Evolutionary conservation across 1,140 invertebrate species (phyloP).

Genomic region (Lethrus apterus): DNA sequence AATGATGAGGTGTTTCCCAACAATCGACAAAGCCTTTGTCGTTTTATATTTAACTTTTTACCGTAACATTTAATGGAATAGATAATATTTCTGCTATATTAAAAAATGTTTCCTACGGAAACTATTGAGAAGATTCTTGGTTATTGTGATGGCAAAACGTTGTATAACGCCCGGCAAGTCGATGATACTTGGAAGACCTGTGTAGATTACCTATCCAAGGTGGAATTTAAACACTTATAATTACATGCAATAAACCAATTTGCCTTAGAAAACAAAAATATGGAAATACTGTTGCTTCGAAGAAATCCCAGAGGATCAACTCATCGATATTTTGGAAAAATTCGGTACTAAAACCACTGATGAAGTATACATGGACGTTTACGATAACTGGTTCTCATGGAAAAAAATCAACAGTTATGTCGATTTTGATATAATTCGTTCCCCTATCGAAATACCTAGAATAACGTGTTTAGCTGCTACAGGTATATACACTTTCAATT

Average conservation of each 20-base stretch:
- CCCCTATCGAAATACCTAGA: slow-evolving; percentile 27
- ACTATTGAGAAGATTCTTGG: slow-evolving; percentile 33
- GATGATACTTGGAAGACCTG: slow-evolving; percentile 23
- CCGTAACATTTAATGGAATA: too few relatives aligned
- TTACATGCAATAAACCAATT: background rate
- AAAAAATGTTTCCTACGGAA: slow-evolving; percentile 26
- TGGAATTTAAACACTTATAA: slow-evolving; percentile 8
- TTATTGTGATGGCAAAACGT: slow-evolving; percentile 34
- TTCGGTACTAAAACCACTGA: slow-evolving; percentile 21
- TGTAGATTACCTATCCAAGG: slow-evolving; percentile 31
- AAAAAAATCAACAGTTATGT: slow-evolving; percentile 24
- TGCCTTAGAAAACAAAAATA: slow-evolving; percentile 30
- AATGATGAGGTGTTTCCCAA: too few relatives aligned
- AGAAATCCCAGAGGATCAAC: slow-evolving; percentile 32
- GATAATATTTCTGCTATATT: background rate
- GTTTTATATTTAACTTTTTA: too few relatives aligned
- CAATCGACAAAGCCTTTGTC: too few relatives aligned
- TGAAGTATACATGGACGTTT: slow-evolving; percentile 31
- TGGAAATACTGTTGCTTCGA: slow-evolving; percentile 34
- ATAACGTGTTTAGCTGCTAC: slow-evolving; percentile 33
- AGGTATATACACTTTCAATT: slow-evolving; percentile 20
- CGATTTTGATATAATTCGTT: slow-evolving; percentile 25
- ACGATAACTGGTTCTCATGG: slow-evolving; percentile 32
- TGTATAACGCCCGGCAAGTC: slow-evolving; percentile 27
- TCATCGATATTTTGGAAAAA: slow-evolving; percentile 30